A percentile compares a stretch with the other conserved stretches of the same genome.
phyloP scores from a whole-genome alignment of 2,797 vertebrate genomes.

The Phalanger gymnotis region DNA sequence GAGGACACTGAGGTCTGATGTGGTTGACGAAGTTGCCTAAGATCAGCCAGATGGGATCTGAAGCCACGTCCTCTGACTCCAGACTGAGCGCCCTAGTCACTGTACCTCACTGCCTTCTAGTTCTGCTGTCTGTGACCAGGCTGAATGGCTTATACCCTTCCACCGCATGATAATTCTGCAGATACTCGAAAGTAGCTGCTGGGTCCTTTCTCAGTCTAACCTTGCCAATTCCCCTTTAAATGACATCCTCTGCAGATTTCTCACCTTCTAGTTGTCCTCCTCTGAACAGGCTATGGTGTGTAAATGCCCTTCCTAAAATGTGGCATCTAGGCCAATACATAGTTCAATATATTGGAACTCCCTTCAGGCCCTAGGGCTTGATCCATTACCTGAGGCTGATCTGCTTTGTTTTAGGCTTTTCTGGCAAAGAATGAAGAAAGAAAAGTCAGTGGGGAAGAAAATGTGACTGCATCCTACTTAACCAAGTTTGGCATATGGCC shows the following conservation, averaged over 20 bases:
- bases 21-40: not conserved
- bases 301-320: not conserved
- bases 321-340: not conserved
- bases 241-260: not conserved
- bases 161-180: not conserved
- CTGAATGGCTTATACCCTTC: not conserved
- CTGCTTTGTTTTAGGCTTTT: not conserved
- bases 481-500: slow-evolving; percentile 61
- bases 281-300: not conserved
- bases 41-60: not conserved
- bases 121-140: not conserved
- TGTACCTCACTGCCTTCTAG: not conserved
- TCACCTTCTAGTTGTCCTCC: not conserved
- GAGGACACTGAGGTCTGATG: not conserved
- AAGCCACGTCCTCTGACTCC: not conserved
- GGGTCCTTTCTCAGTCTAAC: not conserved
- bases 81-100: not conserved
- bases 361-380: not conserved
- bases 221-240: not conserved
- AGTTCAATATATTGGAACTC: not conserved
- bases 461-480: not conserved
- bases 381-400: not conserved
- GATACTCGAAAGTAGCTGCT: not conserved
- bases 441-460: not conserved
- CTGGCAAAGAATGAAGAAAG: not conserved